Base-by-base conservation (phyloP, 2,113 vertebrate genomes). In the Microtus pennsylvanicus region DNA sequence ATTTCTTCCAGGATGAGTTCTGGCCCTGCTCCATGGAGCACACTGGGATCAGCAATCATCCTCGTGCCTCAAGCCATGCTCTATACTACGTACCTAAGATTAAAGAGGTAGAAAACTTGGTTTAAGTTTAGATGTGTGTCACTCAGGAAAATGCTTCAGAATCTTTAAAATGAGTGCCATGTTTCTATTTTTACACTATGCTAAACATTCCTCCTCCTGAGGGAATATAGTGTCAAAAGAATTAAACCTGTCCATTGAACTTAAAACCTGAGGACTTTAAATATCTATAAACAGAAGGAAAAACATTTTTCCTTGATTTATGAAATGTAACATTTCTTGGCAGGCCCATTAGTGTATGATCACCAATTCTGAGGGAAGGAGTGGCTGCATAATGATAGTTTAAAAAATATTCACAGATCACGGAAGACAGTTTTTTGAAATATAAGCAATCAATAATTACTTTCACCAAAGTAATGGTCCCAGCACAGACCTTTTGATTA, bases 321-420 rank as follows among this genome's bases (percentile, higher is more conserved):
- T 96, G 21, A 22, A 92, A 89, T 45, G 35, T 4, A 96, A 58
- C 24, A 38, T 80, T 61, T 96, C 61, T 86, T 92, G 33, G 30
- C 87, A 75, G 55, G 58, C 30, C 16, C 7, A 11, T 3, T 94
- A 78, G 55, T 16, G 12, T 35, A 52, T 17, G 30, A 69, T 42
- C 81, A 90, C 86, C 45, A 87, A 86, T 74, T 94, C 7, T 42
- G 96, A 33, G 47, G n/a, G 93, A 72, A 74, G 28, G 16, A 86
- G 24, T 45, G 1, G 7, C 42, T 78, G 50, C 13, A 83, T 30
- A n/a, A 70, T 38, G 45, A 30, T 52, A 81, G 69, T 63, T 91
- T 86, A 72, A 78, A 93, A 93, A 93, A 82, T 92, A 94, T 42
- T 14, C 88, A 63, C 19, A 63, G 47, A 58, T 72, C 67, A 74